phyloP scores from a whole-genome alignment of 2,888 invertebrate genomes.

The Anthrax anthrax region DNA sequence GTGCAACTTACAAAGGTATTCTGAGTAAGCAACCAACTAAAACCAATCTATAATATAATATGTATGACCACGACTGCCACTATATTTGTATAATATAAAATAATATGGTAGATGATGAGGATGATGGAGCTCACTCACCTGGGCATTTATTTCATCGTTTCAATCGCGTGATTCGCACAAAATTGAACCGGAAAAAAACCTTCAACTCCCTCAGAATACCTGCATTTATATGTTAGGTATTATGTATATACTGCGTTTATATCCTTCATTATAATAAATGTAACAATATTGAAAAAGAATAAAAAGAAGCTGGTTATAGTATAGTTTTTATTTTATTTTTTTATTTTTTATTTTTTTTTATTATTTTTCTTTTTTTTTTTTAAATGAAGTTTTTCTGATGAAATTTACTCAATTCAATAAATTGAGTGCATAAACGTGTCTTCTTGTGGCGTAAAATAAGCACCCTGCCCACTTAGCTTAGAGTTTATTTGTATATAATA shows the following conservation, averaged over 20 bases:
- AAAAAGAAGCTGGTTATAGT: neutral
- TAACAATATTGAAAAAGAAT: neutral
- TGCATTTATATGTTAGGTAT: too few species aligned
- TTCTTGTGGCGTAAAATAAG: neutral
- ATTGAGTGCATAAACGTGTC: neutral
- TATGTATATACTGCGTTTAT: neutral
- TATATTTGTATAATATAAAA: too few species aligned
- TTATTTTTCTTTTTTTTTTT: too few species aligned
- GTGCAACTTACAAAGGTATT: too few species aligned
- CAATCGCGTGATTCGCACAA: neutral
- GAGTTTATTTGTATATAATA: neutral
- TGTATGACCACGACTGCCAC: neutral
- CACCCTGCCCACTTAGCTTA: neutral
- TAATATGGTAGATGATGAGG: too few species aligned
- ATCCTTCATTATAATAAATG: neutral
- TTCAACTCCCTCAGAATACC: neutral
- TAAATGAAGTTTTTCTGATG: neutral
- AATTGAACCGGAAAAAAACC: neutral
- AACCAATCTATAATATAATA: neutral
- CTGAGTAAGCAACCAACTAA: neutral
- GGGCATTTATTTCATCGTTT: neutral
- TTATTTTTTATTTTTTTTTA: neutral
- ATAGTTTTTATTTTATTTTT: neutral
- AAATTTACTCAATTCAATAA: neutral
- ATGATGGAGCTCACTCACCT: neutral